These are phyloP conservation scores for Macquaria australasica DNA, from an alignment of 2,113 vertebrate species.

Conservation along the genomic window DNA sequence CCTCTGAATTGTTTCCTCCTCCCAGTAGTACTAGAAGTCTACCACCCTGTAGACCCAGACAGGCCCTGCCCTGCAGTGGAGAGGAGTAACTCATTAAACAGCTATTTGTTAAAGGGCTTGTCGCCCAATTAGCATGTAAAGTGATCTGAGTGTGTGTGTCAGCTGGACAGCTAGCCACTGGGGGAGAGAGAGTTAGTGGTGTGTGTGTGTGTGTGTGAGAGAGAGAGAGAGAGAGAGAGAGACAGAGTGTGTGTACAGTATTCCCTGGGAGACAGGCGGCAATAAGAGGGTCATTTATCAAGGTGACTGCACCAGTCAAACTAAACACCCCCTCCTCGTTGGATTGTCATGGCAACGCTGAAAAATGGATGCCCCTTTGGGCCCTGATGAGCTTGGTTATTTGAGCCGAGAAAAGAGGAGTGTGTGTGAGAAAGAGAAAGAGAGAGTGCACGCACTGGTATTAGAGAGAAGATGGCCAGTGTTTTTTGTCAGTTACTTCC, in stretches of 20 bases:
- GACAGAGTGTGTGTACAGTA: conserved; percentile 57
- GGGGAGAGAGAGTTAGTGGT: conserved; percentile 1
- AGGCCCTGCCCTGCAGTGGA: conserved; percentile 23
- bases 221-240: conserved; percentile 7
- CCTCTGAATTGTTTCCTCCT: conserved; percentile 18
- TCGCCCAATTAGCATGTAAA: conserved; percentile 79
- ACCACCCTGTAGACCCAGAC: conserved; percentile 22
- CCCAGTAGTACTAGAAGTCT: not conserved
- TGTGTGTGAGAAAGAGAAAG: not conserved
- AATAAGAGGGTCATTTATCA: conserved; percentile 80
- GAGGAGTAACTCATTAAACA: conserved; percentile 53
- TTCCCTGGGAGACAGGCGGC: conserved; percentile 65
- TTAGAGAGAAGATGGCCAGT: not conserved
- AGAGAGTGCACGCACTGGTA: not conserved
- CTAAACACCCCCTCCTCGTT: conserved; percentile 47
- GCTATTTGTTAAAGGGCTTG: conserved; percentile 72
- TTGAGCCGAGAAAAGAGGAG: conserved; percentile 45
- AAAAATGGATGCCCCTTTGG: conserved; percentile 69
- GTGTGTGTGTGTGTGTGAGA: conserved; percentile 40
- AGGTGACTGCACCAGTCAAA: conserved; percentile 75
- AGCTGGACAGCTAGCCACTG: conserved; percentile 58
- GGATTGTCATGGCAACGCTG: conserved; percentile 68
- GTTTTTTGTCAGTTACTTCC: not conserved
- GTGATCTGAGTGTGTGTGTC: conserved; percentile 66
- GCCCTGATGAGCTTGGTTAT: conserved; percentile 56